Conservation (phyloP, 2,888 invertebrate species). For the Myopa tessellatipennis region DNA sequence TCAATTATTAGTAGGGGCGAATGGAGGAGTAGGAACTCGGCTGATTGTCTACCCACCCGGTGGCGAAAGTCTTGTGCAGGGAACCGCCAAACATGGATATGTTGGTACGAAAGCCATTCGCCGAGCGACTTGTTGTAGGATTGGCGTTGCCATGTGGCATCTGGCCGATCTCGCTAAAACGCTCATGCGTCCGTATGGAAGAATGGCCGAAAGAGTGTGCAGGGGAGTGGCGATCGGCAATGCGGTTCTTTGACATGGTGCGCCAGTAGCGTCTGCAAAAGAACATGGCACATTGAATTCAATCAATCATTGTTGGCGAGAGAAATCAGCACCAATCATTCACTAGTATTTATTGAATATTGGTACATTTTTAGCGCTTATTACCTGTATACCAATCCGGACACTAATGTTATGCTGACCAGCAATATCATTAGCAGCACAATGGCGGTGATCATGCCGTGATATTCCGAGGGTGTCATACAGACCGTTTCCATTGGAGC, state of each 20-base stretch:
- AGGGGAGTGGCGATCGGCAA: slow-evolving; percentile 70
- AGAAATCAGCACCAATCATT: too few relatives aligned
- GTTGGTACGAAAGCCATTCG: slow-evolving; percentile 63
- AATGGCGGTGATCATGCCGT: slow-evolving; percentile 83
- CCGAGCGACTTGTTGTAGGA: slow-evolving; percentile 58
- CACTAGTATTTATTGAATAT: too few relatives aligned
- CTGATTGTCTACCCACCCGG: slow-evolving; percentile 69
- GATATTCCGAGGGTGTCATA: slow-evolving; percentile 84
- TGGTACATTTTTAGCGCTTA: slow-evolving; percentile 56
- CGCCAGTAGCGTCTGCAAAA: slow-evolving; percentile 78
- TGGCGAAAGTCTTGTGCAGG: slow-evolving; percentile 77
- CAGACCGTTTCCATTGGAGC: slow-evolving; percentile 80
- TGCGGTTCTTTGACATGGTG: slow-evolving; percentile 78
- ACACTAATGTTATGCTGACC: slow-evolving; percentile 78
- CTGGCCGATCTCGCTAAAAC: slow-evolving; percentile 66
- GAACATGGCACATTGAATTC: too few relatives aligned
- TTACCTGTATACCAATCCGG: slow-evolving; percentile 82
- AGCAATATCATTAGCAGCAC: slow-evolving; percentile 80
- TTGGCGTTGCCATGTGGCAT: slow-evolving; percentile 52
- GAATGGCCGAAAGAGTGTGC: slow-evolving; percentile 64
- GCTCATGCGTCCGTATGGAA: slow-evolving; percentile 68
- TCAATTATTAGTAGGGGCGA: not conserved
- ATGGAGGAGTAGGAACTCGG: not conserved
- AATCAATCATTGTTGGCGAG: too few relatives aligned
- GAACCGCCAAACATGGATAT: slow-evolving; percentile 76